phyloP scores from a whole-genome alignment of 2,113 vertebrate species.

The Polypterus senegalus region DNA sequence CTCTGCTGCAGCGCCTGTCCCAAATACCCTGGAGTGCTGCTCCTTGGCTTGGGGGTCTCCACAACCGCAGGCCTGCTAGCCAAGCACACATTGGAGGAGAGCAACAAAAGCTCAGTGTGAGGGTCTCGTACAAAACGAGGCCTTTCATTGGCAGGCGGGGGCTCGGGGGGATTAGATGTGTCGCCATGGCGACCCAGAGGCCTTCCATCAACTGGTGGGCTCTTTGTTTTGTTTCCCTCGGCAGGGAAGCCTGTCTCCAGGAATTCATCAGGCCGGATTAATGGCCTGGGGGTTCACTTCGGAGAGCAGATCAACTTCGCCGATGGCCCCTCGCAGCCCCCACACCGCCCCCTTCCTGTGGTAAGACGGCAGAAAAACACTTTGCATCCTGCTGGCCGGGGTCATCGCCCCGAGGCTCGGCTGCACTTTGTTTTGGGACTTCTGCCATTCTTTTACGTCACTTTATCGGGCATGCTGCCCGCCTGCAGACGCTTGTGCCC shows the following conservation, averaged over 20 bases:
- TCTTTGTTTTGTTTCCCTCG: constrained; percentile 47
- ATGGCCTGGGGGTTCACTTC: constrained; percentile 17
- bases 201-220: constrained; percentile 56
- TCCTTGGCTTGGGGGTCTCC: background rate
- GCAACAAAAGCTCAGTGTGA: constrained; percentile 60
- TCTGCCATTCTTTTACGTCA: too few species aligned
- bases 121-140: constrained; percentile 37
- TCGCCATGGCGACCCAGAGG: constrained; percentile 46
- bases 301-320: too few species aligned
- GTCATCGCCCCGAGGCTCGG: too few species aligned
- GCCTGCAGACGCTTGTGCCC: too few species aligned
- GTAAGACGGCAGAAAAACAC: too few species aligned
- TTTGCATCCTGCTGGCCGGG: too few species aligned
- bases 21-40: too few species aligned
- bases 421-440: too few species aligned
- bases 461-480: too few species aligned
- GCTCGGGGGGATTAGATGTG: constrained; percentile 47
- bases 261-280: constrained; percentile 26
- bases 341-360: too few species aligned
- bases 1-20: too few species aligned
- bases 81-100: constrained; percentile 1
- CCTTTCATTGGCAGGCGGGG: constrained; percentile 43
- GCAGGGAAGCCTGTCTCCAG: constrained; percentile 34
- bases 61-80: constrained; percentile 3
- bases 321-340: too few species aligned